phyloP scores from a whole-genome alignment of 1,140 invertebrate species.

The Drosophila neocordata region DNA sequence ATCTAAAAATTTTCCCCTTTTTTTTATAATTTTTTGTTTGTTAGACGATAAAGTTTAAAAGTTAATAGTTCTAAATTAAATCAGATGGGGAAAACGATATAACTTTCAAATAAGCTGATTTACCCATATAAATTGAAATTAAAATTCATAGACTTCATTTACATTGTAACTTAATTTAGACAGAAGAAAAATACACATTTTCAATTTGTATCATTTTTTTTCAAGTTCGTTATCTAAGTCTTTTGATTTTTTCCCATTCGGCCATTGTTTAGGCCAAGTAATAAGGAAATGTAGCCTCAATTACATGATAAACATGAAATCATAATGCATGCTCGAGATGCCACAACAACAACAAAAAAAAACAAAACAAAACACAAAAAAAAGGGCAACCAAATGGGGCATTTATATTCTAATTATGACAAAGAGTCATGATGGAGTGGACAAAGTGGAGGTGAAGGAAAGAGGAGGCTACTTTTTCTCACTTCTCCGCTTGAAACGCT shows the following conservation, averaged over 20 bases:
- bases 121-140: neutral
- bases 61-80: too few relatives aligned
- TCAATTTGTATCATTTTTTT: conserved; percentile 2
- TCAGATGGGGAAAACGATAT: too few relatives aligned
- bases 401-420: conserved; percentile 77
- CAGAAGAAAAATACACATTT: conserved; percentile 1
- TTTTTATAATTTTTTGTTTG: too few relatives aligned
- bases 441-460: neutral
- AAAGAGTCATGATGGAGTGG: conserved; percentile 26
- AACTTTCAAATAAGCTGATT: neutral
- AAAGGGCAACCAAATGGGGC: conserved; percentile 24
- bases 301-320: conserved; percentile 47
- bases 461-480: conserved; percentile 45
- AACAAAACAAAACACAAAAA: too few relatives aligned
- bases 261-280: conserved; percentile 31
- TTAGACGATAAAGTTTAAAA: too few relatives aligned
- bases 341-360: conserved; percentile 61
- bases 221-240: conserved; percentile 50
- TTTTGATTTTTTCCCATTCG: conserved; percentile 35
- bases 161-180: neutral
- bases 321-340: conserved; percentile 43
- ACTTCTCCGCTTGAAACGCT: conserved; percentile 51
- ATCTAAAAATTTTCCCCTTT: too few relatives aligned
- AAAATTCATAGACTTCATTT: neutral
- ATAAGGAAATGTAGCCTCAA: conserved; percentile 63